Evolutionary conservation across 1,140 invertebrate genomes (phyloP).

Genomic region (Sitobion miscanthi): DNA sequence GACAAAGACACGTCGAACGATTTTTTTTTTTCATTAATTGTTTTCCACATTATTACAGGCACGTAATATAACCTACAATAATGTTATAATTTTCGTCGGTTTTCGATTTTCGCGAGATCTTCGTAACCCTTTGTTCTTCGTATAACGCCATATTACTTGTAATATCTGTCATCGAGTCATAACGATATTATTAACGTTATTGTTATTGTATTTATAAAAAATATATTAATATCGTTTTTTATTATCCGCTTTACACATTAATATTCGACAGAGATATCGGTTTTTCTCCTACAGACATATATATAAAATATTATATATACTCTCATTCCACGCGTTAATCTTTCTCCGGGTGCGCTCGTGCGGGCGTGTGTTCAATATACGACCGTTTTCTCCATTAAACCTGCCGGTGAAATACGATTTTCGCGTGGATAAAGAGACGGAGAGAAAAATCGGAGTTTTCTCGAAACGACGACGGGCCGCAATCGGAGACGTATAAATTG

Average conservation of each 20-base stretch:
- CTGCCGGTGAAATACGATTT: background rate
- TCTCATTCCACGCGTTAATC: background rate
- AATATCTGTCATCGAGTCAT: background rate
- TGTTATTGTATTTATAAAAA: too few species aligned
- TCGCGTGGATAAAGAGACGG: background rate
- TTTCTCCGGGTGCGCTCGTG: background rate
- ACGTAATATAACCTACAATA: background rate
- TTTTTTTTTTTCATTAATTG: background rate
- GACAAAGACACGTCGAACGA: background rate
- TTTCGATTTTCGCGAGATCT: background rate
- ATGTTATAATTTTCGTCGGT: background rate
- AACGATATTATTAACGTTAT: background rate
- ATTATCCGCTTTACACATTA: background rate
- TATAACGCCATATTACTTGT: background rate
- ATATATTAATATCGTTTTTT: background rate
- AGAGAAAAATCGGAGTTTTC: background rate
- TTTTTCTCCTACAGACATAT: background rate
- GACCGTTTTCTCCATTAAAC: background rate
- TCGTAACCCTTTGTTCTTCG: background rate
- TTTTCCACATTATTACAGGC: background rate
- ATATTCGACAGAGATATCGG: background rate
- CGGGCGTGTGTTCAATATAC: background rate
- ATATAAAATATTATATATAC: background rate
- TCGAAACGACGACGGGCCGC: background rate
- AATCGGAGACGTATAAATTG: constrained; percentile 2